Evolutionary conservation across 2,797 vertebrate species (phyloP).

Genomic region (Atherinosoma microstoma): DNA sequence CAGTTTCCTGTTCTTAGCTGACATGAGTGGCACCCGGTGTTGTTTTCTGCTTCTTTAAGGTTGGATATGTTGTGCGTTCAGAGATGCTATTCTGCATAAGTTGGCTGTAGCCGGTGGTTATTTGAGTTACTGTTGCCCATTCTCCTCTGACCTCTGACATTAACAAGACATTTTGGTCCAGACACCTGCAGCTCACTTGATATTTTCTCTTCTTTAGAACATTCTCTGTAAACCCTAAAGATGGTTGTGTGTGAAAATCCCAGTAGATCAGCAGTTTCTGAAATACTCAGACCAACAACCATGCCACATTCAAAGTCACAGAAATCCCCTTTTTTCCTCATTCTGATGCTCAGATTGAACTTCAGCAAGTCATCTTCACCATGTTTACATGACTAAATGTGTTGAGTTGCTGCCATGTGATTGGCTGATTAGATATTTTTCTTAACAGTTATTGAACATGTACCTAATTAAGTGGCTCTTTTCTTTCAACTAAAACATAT

Average conservation of each 20-base stretch:
- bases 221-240: neutral
- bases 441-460: neutral
- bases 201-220: neutral
- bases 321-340: neutral
- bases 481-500: neutral
- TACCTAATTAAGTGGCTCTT: neutral
- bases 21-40: no score
- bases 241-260: neutral
- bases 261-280: no score
- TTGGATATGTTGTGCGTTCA: no score
- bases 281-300: no score
- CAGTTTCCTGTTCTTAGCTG: neutral
- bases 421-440: neutral
- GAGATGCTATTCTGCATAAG: no score
- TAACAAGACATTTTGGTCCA: neutral
- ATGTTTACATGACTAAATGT: neutral
- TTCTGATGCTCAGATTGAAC: neutral
- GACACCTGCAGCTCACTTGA: no score
- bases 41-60: no score
- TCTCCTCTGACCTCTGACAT: no score
- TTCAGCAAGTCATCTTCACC: neutral
- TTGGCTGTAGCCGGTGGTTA: no score
- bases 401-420: neutral
- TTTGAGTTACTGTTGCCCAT: no score
- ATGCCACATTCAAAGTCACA: neutral